Evolutionary conservation across 2,888 invertebrate genomes (phyloP), one percentile per base, ranked within the genome.

Genomic region (Oscheius sp.): DNA sequence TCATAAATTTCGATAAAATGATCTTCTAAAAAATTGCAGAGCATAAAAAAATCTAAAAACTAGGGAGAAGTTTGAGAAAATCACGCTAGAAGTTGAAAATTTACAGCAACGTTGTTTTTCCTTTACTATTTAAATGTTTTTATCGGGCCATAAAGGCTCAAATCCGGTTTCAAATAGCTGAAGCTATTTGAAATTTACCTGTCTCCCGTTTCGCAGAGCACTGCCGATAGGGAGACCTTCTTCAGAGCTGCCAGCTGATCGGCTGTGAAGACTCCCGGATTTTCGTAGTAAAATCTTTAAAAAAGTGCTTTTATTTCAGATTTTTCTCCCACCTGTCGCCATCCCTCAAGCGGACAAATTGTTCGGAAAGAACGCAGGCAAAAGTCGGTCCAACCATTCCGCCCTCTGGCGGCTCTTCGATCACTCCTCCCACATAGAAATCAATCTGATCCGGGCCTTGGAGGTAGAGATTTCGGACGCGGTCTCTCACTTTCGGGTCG

Each of bases 381-480:
- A 89, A 88, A 3, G 89, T 89, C 3, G 88, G 88, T 2, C 89
- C 89, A 46, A 84, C 73, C 33, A 89, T 80, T 5, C 88, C 86
- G 15, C 88, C 88, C 3, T 84, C 84, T 12, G 87, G 64, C 3
- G 88, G 86, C n/a, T 87, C 87, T 74, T 89, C 89, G 10, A 88
- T 75, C 66, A 89, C 81, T 23, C 88, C 89, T 17, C 89, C 89
- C 27, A 88, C 88, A 83, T 88, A 89, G 67, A 90, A 77, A 71
- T 89, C 89, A 42, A 89, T 29, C 73, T 75, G 66, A 37, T 83
- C 78, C 0, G 75, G 74, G 4, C 65, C 66, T 25, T 76, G 71
- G 3, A 20, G 39, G 69, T 79, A 74, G 70, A 85, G 72, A 46
- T 82, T 73, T 17, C 72, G 48, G 20, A 86, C 80, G 29, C 85